Evolutionary conservation across 23 tunicate genomes (phyloP).

Genomic region (Trididemnum nubilum): DNA sequence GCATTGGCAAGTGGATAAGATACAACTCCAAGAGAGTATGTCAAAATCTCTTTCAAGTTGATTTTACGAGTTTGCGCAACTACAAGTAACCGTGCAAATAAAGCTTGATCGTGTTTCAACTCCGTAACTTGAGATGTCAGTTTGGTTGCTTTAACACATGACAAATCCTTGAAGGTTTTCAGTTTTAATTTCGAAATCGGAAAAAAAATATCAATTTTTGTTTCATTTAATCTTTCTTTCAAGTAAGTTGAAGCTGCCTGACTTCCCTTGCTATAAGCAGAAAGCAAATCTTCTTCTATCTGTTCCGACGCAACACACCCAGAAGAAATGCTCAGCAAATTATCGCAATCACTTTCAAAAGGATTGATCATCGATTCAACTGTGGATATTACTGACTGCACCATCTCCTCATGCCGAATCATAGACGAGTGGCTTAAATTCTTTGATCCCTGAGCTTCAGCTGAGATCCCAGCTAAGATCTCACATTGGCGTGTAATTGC

Average conservation of each 20-base stretch:
- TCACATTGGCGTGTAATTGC: neutral
- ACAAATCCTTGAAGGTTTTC: conserved; percentile 15
- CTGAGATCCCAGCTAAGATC: neutral
- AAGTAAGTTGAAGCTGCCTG: neutral
- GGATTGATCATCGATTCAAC: conserved; percentile 15
- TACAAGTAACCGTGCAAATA: neutral
- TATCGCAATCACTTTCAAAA: neutral
- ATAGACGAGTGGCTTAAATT: neutral
- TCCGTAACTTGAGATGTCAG: neutral
- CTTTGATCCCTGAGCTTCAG: neutral
- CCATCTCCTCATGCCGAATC: neutral
- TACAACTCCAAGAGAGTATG: neutral
- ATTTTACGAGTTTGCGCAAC: too few relatives aligned
- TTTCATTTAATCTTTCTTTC: neutral
- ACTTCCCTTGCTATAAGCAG: neutral
- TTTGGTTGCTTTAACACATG: neutral
- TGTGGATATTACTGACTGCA: neutral
- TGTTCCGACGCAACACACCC: neutral
- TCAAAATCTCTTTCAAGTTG: neutral
- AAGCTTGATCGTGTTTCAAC: conserved; percentile 6
- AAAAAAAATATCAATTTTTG: neutral
- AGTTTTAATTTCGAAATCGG: neutral
- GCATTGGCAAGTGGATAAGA: neutral
- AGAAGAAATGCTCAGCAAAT: neutral
- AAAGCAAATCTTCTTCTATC: conserved; percentile 13